These are phyloP conservation scores for Drosophila pullipes DNA, from an alignment of 2,888 invertebrate genomes.

Conservation along the genomic window DNA sequence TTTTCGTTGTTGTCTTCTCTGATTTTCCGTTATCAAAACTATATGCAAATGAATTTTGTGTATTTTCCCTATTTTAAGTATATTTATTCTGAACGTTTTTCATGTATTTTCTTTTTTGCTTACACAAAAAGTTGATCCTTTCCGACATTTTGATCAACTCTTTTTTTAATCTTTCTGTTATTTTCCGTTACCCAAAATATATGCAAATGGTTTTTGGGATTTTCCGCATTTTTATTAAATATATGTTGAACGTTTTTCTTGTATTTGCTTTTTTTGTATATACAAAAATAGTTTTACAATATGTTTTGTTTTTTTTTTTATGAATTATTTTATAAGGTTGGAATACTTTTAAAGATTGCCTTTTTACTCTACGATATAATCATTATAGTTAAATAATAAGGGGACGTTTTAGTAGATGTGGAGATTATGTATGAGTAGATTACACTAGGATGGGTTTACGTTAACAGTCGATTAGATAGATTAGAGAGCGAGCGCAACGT, in stretches of 20 bases:
- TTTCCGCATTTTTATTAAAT: conserved; percentile 22
- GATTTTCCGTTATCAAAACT: conserved; percentile 60
- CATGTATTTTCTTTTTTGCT: too few relatives aligned
- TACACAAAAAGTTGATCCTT: not conserved
- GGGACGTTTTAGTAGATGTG: conserved; percentile 37
- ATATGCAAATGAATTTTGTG: not conserved
- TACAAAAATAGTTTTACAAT: conserved; percentile 77
- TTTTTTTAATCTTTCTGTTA: conserved; percentile 28
- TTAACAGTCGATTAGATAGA: conserved; percentile 66
- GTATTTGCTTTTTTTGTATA: conserved; percentile 71
- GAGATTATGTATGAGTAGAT: conserved; percentile 67
- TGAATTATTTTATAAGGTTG: conserved; percentile 33
- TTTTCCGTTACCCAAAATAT: conserved; percentile 60
- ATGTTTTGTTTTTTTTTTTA: conserved; percentile 38
- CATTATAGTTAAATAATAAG: conserved; percentile 27
- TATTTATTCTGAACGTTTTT: conserved; percentile 37
- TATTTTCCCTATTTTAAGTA: conserved; percentile 9
- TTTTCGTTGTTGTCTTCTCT: conserved; percentile 26
- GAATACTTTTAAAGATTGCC: conserved; percentile 66
- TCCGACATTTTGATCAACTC: conserved; percentile 19
- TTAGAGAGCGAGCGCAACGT: conserved; percentile 24
- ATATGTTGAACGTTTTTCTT: conserved; percentile 55
- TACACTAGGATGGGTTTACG: conserved; percentile 73
- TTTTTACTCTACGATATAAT: conserved; percentile 46
- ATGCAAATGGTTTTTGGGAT: conserved; percentile 2